Conservation (phyloP, 1,140 invertebrate species). For the Drosophila tani region DNA sequence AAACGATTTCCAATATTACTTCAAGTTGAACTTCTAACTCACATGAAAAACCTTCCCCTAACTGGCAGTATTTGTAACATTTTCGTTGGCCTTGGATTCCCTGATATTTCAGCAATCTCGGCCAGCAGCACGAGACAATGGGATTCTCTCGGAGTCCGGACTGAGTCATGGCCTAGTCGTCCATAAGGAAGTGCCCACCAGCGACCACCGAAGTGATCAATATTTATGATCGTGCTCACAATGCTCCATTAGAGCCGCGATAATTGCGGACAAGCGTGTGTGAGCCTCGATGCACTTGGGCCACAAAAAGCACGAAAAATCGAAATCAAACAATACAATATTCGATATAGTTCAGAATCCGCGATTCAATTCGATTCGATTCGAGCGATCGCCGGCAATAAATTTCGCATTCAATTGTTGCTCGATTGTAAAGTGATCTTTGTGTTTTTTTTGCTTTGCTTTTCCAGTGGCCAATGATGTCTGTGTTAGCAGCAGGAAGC, state of each 20-base stretch:
- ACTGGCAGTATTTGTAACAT: background rate
- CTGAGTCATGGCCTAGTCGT: conserved; percentile 41
- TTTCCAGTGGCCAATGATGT: conserved; percentile 65
- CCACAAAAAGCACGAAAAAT: conserved; percentile 35
- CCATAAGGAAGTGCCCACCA: conserved; percentile 58
- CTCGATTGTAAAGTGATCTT: conserved; percentile 42
- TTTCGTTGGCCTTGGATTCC: conserved; percentile 6
- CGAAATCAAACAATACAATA: conserved; percentile 54
- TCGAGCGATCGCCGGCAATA: conserved; percentile 61
- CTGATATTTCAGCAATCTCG: background rate
- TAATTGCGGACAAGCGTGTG: conserved; percentile 59
- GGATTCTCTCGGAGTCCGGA: conserved; percentile 21
- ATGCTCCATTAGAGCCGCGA: conserved; percentile 61
- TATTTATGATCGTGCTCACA: conserved; percentile 69
- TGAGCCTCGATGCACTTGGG: conserved; percentile 42
- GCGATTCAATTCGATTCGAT: conserved; percentile 39
- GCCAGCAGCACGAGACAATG: conserved; percentile 22
- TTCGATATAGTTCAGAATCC: conserved; percentile 51
- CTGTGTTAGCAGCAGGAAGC: conserved; percentile 81
- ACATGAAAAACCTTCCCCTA: conserved; percentile 12
- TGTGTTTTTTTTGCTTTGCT: conserved; percentile 32
- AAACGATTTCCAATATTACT: background rate
- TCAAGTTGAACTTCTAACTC: conserved; percentile 12
- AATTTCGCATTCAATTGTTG: conserved; percentile 79
- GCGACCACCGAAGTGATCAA: conserved; percentile 18